Evolutionary conservation across 2,888 invertebrate species (phyloP).

Genomic region (Eledona agricola): DNA sequence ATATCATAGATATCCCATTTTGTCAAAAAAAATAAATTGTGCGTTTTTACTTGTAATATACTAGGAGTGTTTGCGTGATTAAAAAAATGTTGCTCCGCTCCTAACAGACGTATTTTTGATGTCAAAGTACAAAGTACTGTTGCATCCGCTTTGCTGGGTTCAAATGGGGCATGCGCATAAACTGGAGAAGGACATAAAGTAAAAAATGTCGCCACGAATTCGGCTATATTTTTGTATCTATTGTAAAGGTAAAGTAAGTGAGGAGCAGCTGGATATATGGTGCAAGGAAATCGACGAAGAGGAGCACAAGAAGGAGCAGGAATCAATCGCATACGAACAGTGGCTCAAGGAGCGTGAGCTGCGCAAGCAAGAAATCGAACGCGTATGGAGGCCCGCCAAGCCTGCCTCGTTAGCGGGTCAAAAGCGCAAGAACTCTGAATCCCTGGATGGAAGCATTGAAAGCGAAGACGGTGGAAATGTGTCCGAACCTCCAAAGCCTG

Average conservation of each 20-base stretch:
- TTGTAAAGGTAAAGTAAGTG: slow-evolving; percentile 66
- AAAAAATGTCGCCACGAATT: too few species aligned
- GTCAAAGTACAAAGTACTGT: too few species aligned
- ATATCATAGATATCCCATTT: too few species aligned
- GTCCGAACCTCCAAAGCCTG: slow-evolving; percentile 61
- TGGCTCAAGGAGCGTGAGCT: slow-evolving; percentile 75
- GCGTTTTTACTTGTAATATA: too few species aligned
- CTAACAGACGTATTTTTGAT: too few species aligned
- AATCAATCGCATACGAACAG: slow-evolving; percentile 69
- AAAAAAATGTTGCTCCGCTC: too few species aligned
- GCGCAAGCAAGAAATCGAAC: slow-evolving; percentile 69
- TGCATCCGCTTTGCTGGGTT: too few species aligned
- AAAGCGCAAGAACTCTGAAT: slow-evolving; percentile 59
- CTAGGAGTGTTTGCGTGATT: too few species aligned
- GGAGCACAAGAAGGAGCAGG: slow-evolving; percentile 74
- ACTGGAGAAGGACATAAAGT: too few species aligned
- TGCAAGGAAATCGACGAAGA: slow-evolving; percentile 79
- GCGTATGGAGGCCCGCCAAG: slow-evolving; percentile 68
- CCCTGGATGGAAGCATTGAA: slow-evolving; percentile 53
- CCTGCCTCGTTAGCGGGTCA: slow-evolving; percentile 48
- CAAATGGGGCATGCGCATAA: too few species aligned
- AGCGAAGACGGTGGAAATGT: slow-evolving; percentile 50
- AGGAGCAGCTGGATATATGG: slow-evolving; percentile 78
- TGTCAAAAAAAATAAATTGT: too few species aligned
- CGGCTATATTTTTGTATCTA: too few species aligned